Evolutionary conservation across 1,140 invertebrate species (phyloP).

Genomic region (Dolichoris vasculosae): DNA sequence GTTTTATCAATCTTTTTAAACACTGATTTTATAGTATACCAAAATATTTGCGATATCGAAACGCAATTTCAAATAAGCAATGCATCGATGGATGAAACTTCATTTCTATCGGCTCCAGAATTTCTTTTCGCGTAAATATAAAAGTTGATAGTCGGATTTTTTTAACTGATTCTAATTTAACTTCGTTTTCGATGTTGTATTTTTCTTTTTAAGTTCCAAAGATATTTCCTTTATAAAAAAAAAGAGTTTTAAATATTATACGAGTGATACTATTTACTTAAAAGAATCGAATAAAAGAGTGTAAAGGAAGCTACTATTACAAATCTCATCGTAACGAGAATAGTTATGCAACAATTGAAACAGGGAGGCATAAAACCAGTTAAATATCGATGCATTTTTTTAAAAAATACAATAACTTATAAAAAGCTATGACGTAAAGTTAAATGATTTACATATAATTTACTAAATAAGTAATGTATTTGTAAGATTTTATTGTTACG

Average conservation of each 20-base stretch:
- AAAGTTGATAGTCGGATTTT: neutral
- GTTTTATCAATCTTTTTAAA: no score
- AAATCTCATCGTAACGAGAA: neutral
- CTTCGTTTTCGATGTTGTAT: neutral
- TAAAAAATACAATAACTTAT: no score
- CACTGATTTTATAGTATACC: no score
- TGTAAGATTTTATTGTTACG: no score
- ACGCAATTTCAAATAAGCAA: no score
- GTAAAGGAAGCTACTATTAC: neutral
- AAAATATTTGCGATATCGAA: no score
- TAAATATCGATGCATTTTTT: neutral
- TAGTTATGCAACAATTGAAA: neutral
- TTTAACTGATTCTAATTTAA: neutral
- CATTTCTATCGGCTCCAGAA: neutral
- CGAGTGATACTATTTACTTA: neutral
- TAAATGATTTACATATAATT: no score
- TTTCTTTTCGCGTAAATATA: neutral
- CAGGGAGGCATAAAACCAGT: neutral
- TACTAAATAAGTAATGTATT: no score
- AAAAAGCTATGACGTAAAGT: no score
- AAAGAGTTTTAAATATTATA: neutral
- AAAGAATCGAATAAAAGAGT: neutral
- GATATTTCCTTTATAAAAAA: neutral
- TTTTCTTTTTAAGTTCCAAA: neutral
- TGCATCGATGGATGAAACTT: neutral